phyloP scores from a whole-genome alignment of 2,113 vertebrate genomes.

The Amazona vittata region DNA sequence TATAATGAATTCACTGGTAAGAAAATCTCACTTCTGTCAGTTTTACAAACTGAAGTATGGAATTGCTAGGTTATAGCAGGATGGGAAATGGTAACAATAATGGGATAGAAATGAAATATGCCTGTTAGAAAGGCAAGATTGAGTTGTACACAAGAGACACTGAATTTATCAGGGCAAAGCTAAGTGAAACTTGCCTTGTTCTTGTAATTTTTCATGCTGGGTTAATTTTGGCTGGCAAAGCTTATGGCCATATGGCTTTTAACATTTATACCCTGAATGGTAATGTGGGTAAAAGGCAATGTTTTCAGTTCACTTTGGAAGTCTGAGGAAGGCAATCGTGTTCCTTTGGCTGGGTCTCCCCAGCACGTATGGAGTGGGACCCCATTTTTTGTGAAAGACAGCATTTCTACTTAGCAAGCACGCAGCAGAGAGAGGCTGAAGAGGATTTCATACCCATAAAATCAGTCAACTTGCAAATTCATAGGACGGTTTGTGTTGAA shows the following conservation, averaged over 20 bases:
- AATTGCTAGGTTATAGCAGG: neutral
- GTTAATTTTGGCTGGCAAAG: neutral
- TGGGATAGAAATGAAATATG: neutral
- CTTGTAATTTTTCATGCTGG: neutral
- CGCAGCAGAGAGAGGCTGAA: neutral
- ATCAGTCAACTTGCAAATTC: neutral
- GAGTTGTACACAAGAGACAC: neutral
- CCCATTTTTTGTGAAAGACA: neutral
- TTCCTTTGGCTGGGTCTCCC: neutral
- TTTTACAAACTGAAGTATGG: neutral
- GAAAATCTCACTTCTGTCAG: neutral
- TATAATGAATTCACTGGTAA: neutral
- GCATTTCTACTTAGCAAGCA: accelerated
- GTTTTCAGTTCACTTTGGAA: neutral
- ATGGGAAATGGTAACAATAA: neutral
- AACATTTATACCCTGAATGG: accelerated
- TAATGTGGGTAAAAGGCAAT: accelerated
- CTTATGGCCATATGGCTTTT: neutral
- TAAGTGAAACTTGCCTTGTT: neutral
- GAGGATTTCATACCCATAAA: neutral
- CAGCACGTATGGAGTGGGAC: accelerated
- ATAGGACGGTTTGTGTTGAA: neutral
- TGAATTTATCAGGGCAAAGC: neutral
- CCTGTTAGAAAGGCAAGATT: neutral
- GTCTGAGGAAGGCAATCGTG: neutral